Base-by-base conservation (phyloP, 2,888 invertebrate genomes). In the Zeuzera pyrina region DNA sequence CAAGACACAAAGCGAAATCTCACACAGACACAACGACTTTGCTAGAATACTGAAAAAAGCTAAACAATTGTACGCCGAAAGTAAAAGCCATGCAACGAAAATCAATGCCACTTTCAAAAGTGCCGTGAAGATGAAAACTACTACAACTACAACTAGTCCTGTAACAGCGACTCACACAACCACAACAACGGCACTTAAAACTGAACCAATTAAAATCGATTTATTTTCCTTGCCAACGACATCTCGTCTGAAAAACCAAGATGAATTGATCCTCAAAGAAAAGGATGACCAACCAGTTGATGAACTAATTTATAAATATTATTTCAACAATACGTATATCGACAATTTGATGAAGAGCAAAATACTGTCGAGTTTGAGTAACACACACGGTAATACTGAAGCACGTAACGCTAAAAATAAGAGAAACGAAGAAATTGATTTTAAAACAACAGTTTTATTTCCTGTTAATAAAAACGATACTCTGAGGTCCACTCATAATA, bases 291-390 rank as follows among this genome's bases (percentile, higher is more conserved):
- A 70, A 23, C 47, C 65, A 0, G 66, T 81, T 0, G 81, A 83
- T 13, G 81, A 81, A 37, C 57, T 83, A 36, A 66, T 83, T 2
- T 79, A 77, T 44, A 81, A 79, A 61, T 77, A 71, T 31, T 83
- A 81, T 30, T 83, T 83, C 16, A 81, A 83, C 34, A 81, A 83
- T 19, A 79, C 81, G 0, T 76, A 73, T 11, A 73, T 81, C 12
- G 78, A 81, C 29, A 67, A 52, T 15, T 26, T 78, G 2, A 76
- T 81, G 62, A 77, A 60, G 36, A 70, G 46, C 12, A 70, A 76
- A 38, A 47, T 78, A 12, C 27, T 79, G 2, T 47, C 61, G 0
- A 56, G 26, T 29, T 55, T 66, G 5, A 41, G 60, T 6, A 40
- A 49, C 0, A 38, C 43, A 2, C 36, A 48, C 1, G 58, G 59